Base-by-base conservation (phyloP, 1,140 invertebrate genomes). In the Tetragonula clypearis region DNA sequence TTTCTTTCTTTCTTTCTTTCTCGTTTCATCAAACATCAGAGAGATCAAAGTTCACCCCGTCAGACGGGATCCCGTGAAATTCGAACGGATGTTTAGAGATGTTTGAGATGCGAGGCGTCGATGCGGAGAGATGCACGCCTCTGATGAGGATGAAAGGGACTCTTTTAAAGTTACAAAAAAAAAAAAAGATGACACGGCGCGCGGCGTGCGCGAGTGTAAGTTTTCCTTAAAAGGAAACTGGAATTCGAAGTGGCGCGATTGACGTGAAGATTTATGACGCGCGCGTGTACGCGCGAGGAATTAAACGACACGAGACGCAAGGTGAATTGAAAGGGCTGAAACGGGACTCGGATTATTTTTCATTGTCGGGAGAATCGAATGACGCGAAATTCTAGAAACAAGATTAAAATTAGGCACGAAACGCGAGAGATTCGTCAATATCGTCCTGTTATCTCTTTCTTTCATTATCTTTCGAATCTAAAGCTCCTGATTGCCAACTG, bases 21-120 rank as follows among this genome's bases (percentile, higher is more conserved):
- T 19, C 14, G 66, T 56, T 65, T 26, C 9, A 21, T 55, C 60
- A 55, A 66, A 55, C 26, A 8, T 21, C 55, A 30, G 73, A 58
- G 26, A 19, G 75, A 53, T 65, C 75, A 78, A 78, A 65, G 60
- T 21, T 65, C 73, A 19, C 15, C 71, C 15, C 71, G 35, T 21
- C 68, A 69, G n/a, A 73, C 49, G 12, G 69, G 35, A 71, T 41
- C 35, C 35, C 6, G 41, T 41, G 14, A n/a, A 14, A 23, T 53
- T 53, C 71, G 49, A 73, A 73, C 23, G 49, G 71, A 73, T 55
- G n/a, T 74, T 74, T 60, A 60, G 5, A 21, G 35, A 41, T 19
- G 35, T 77, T 77, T 77, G 56, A 62, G 17, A 23, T 35, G 75
- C 30, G 23, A 26, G 19, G 15, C 75, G 35, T n/a, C 19, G n/a